These are phyloP conservation scores for Coracopsis vasa DNA, from an alignment of 2,113 vertebrate genomes.

Conservation along the genomic window DNA sequence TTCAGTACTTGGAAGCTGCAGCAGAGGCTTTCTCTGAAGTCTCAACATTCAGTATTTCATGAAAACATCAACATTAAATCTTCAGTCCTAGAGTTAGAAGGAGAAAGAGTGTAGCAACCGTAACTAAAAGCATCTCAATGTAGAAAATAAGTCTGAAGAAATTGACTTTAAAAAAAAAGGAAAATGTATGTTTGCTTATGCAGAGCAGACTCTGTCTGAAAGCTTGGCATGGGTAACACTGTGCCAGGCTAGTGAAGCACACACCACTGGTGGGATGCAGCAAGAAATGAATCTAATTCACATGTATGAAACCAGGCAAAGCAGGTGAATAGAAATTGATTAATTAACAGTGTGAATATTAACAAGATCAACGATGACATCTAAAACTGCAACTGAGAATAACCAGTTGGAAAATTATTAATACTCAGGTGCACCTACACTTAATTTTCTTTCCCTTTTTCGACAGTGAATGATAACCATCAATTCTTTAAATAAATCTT, in stretches of 20 bases:
- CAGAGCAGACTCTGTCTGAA: neutral
- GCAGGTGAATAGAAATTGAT: neutral
- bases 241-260: neutral
- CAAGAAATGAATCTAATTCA: neutral
- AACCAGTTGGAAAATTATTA: slow-evolving; percentile 23
- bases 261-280: neutral
- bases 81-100: neutral
- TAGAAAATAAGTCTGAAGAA: neutral
- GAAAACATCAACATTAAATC: neutral
- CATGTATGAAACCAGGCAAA: neutral
- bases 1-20: neutral
- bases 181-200: neutral
- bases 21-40: neutral
- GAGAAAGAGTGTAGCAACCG: neutral
- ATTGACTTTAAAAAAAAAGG: neutral
- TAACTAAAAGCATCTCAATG: neutral
- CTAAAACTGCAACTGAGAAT: slow-evolving; percentile 31
- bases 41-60: neutral
- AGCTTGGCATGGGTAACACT: neutral
- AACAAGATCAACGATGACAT: neutral
- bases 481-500: slow-evolving; percentile 32
- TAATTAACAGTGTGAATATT: slow-evolving; percentile 3
- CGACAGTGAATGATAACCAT: neutral
- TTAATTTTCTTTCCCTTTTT: neutral
- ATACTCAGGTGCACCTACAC: neutral